phyloP scores from a whole-genome alignment of 2,888 invertebrate genomes.

The Ochropleura plecta region DNA sequence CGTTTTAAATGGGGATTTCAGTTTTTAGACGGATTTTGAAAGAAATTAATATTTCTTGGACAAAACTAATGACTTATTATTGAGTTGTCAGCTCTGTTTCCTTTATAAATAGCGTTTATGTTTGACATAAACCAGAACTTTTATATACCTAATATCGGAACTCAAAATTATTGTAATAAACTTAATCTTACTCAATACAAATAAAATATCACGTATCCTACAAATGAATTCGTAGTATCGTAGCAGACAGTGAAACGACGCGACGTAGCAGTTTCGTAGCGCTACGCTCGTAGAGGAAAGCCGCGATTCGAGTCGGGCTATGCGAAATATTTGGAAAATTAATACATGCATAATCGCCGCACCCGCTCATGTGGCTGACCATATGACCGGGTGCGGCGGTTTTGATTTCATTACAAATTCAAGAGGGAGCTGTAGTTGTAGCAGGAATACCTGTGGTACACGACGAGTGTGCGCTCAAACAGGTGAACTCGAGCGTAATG shows the following conservation, averaged over 20 bases:
- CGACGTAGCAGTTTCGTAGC: slow-evolving; percentile 7
- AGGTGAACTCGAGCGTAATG: too few relatives aligned
- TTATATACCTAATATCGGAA: not conserved
- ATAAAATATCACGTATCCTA: too few relatives aligned
- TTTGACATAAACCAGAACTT: not conserved
- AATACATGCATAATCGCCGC: too few relatives aligned
- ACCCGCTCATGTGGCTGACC: too few relatives aligned
- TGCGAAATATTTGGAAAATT: too few relatives aligned
- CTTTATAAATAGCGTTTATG: not conserved
- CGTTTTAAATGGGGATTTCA: slow-evolving; percentile 9
- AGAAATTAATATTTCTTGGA: not conserved
- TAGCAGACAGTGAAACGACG: not conserved
- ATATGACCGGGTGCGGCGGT: too few relatives aligned
- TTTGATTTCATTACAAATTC: too few relatives aligned
- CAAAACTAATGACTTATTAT: not conserved
- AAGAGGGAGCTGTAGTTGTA: too few relatives aligned
- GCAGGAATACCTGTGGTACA: too few relatives aligned
- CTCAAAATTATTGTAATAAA: not conserved
- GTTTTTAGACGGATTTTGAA: not conserved
- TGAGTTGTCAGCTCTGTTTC: too few relatives aligned
- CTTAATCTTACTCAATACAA: not conserved
- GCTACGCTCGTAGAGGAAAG: slow-evolving; percentile 11
- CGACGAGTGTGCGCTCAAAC: too few relatives aligned
- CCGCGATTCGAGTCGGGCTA: too few relatives aligned
- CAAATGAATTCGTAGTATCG: not conserved